These are phyloP conservation scores for Bemisia tabaci DNA, from an alignment of 1,140 invertebrate species.

Conservation along the genomic window DNA sequence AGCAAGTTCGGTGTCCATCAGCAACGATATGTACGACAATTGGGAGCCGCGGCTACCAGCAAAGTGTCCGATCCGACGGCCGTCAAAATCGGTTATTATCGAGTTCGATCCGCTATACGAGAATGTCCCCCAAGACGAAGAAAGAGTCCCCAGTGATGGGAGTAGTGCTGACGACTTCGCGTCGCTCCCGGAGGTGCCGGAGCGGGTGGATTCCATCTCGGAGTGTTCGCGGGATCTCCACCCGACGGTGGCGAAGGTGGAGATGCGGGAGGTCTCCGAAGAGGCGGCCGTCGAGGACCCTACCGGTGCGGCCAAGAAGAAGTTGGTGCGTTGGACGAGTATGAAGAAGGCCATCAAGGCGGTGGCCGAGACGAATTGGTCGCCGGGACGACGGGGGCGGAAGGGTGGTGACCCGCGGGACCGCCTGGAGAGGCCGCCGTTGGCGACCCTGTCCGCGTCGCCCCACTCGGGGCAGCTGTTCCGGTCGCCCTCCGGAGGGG, in stretches of 20 bases:
- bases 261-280: background rate
- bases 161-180: background rate
- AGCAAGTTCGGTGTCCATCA: background rate
- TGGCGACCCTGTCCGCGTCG: constrained; percentile 21
- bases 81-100: constrained; percentile 22
- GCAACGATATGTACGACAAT: background rate
- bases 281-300: background rate
- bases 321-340: constrained; percentile 23
- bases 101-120: constrained; percentile 28
- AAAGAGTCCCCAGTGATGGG: background rate
- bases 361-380: constrained; percentile 27
- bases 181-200: constrained; percentile 14
- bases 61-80: background rate
- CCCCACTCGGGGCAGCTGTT: constrained; percentile 32
- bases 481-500: constrained; percentile 26
- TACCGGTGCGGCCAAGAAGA: constrained; percentile 25
- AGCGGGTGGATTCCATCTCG: constrained; percentile 18
- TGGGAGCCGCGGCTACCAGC: background rate
- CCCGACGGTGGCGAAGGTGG: no score
- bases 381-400: constrained; percentile 27
- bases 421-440: constrained; percentile 25
- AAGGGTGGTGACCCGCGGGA: background rate
- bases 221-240: background rate
- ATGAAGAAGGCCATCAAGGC: constrained; percentile 29
- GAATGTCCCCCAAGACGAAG: constrained; percentile 9